phyloP scores from a whole-genome alignment of 2,888 invertebrate genomes.

The Hyppa rectilinea region DNA sequence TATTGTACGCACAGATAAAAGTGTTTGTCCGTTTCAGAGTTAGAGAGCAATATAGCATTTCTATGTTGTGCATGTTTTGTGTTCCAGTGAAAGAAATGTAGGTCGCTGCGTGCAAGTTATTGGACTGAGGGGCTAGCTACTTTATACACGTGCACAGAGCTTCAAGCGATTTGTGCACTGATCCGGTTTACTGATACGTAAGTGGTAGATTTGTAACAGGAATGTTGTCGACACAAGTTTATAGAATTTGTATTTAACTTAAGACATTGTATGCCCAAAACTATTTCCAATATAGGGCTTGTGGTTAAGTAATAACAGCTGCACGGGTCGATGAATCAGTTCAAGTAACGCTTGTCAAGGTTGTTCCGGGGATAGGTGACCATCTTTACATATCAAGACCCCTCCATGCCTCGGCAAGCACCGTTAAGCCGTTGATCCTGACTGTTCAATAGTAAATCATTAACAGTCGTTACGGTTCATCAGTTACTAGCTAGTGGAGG shows the following conservation, averaged over 20 bases:
- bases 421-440: no score
- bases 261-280: neutral
- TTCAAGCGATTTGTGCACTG: constrained; percentile 42
- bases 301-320: no score
- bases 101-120: constrained; percentile 55
- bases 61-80: constrained; percentile 51
- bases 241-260: constrained; percentile 5
- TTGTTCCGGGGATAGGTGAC: no score
- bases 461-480: no score
- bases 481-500: no score
- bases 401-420: no score
- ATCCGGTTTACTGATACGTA: constrained; percentile 22
- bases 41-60: constrained; percentile 47
- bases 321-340: no score
- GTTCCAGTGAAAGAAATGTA: constrained; percentile 50
- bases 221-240: constrained; percentile 30
- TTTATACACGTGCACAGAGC: constrained; percentile 26
- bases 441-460: no score
- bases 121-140: constrained; percentile 16
- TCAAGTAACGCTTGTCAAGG: no score
- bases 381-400: no score
- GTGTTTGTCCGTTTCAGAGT: constrained; percentile 49
- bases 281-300: constrained; percentile 4
- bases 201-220: constrained; percentile 7
- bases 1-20: constrained; percentile 52